These are phyloP conservation scores for Drosophila greeni DNA, from an alignment of 2,888 invertebrate genomes.

Conservation along the genomic window DNA sequence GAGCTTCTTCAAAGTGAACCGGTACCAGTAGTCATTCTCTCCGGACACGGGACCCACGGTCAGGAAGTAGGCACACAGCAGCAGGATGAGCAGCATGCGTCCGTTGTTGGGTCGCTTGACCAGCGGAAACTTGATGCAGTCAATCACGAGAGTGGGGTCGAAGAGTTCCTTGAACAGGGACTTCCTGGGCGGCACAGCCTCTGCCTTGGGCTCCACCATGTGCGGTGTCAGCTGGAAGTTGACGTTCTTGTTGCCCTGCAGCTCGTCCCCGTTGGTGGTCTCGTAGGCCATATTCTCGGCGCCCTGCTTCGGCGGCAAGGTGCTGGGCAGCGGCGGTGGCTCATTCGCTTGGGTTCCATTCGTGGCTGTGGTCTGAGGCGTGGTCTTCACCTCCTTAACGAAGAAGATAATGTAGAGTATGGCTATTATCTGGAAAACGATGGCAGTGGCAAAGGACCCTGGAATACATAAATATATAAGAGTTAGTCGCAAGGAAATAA, in stretches of 20 bases:
- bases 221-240: conserved; percentile 69
- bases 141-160: conserved; percentile 76
- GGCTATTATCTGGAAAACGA: conserved; percentile 75
- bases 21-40: conserved; percentile 77
- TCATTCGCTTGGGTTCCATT: conserved; percentile 20
- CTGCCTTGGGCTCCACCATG: conserved; percentile 52
- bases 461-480: conserved; percentile 10
- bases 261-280: conserved; percentile 59
- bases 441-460: conserved; percentile 77
- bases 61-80: conserved; percentile 74
- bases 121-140: conserved; percentile 75
- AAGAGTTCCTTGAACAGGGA: conserved; percentile 75
- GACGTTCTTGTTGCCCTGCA: conserved; percentile 66
- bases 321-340: conserved; percentile 49
- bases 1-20: conserved; percentile 74
- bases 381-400: conserved; percentile 71
- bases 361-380: conserved; percentile 38
- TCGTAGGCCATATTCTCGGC: conserved; percentile 73
- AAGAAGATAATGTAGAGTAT: conserved; percentile 76
- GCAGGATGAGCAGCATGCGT: conserved; percentile 68
- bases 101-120: conserved; percentile 75
- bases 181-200: conserved; percentile 45
- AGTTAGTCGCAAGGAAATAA: neutral
- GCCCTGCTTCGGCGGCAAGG: conserved; percentile 51
- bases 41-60: conserved; percentile 75